These are phyloP conservation scores for Pentalonia nigronervosa DNA, from an alignment of 1,140 invertebrate species.

Conservation along the genomic window DNA sequence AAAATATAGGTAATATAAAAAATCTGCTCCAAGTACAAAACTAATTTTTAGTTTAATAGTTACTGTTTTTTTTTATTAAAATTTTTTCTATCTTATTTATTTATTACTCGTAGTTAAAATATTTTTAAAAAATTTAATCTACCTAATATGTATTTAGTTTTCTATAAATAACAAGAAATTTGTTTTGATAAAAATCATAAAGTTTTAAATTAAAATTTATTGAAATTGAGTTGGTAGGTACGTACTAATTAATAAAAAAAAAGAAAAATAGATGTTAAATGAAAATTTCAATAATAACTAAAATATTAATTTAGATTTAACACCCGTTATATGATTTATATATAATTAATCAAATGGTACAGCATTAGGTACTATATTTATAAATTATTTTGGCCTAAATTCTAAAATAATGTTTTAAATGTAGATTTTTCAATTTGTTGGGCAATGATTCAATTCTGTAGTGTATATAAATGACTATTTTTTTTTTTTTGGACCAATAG, in stretches of 20 bases:
- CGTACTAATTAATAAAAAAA: too few relatives aligned
- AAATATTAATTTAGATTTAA: not conserved
- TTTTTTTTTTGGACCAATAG: not conserved
- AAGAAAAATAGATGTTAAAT: not conserved
- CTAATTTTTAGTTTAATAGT: too few relatives aligned
- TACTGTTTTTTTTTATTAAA: too few relatives aligned
- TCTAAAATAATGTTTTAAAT: not conserved
- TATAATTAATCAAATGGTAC: not conserved
- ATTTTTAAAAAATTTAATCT: not conserved
- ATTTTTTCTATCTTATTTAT: not conserved
- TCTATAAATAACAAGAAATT: not conserved
- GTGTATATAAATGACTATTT: not conserved
- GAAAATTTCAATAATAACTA: not conserved
- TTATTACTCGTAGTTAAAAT: not conserved
- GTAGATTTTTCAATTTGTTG: not conserved
- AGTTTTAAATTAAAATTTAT: not conserved
- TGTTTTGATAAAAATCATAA: not conserved
- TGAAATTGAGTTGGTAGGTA: not conserved
- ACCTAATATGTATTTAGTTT: not conserved
- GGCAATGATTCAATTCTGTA: not conserved
- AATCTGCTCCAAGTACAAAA: too few relatives aligned
- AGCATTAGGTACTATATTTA: not conserved
- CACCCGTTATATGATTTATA: not conserved
- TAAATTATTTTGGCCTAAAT: not conserved
- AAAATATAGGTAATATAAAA: not conserved